Conservation (phyloP, 2,888 invertebrate species). For the Dexiosoma caninum region DNA sequence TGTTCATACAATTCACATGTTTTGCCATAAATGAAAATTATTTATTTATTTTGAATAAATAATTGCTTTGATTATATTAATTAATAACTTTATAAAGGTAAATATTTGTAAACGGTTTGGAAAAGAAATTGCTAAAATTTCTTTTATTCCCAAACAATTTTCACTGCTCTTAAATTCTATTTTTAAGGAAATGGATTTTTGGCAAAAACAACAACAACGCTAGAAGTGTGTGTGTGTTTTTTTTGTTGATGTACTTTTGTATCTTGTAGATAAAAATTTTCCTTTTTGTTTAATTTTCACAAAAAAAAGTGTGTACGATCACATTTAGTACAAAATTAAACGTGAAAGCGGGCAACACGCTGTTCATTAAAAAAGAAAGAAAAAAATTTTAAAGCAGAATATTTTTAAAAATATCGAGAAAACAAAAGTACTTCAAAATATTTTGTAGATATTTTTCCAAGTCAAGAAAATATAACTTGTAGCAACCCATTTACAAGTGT, state of each 20-base stretch:
- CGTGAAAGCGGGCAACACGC: slow-evolving; percentile 37
- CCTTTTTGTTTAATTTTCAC: slow-evolving; percentile 14
- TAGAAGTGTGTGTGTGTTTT: background rate
- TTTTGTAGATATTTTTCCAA: background rate
- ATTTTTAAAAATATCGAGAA: background rate
- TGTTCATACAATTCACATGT: background rate
- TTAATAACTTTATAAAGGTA: background rate
- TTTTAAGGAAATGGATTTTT: slow-evolving; percentile 39
- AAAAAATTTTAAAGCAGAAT: background rate
- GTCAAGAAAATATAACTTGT: background rate
- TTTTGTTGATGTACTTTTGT: no score
- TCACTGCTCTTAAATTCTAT: slow-evolving; percentile 52
- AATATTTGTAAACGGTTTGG: background rate
- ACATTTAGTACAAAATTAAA: slow-evolving; percentile 59
- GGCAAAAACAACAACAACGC: slow-evolving; percentile 28
- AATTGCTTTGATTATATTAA: background rate
- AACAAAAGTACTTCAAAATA: background rate
- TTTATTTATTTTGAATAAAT: slow-evolving; percentile 8
- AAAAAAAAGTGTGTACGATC: slow-evolving; percentile 26
- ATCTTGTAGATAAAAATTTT: slow-evolving; percentile 38
- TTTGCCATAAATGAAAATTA: slow-evolving; percentile 1
- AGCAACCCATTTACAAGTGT: slow-evolving; percentile 1
- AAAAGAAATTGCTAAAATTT: background rate
- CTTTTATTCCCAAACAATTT: background rate
- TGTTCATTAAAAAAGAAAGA: background rate